These are phyloP conservation scores for Hapalemur alaotrensis DNA, from an alignment of 2,797 vertebrate genomes.

Conservation along the genomic window DNA sequence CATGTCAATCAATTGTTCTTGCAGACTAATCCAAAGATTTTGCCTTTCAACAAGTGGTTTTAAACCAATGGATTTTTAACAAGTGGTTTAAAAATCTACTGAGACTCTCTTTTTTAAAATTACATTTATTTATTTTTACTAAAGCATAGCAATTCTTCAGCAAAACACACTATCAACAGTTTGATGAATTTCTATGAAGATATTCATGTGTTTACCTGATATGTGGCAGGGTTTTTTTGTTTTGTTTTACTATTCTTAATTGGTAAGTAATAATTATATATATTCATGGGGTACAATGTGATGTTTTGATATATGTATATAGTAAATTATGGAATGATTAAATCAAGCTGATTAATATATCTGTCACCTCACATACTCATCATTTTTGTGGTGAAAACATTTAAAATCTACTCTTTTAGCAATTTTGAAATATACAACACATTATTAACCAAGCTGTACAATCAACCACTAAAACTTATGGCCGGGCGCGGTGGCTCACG, in stretches of 20 bases:
- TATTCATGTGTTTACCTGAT: neutral
- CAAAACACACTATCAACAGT: neutral
- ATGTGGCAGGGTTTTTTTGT: neutral
- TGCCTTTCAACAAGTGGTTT: neutral
- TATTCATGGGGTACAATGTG: neutral
- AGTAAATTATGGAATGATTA: neutral
- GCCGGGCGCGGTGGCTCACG: no score
- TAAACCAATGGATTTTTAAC: neutral
- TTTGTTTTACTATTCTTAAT: neutral
- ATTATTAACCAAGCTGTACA: neutral
- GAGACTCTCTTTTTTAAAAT: neutral
- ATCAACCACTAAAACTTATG: neutral
- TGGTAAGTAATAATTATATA: neutral
- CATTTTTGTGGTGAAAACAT: neutral
- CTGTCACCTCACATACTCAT: neutral
- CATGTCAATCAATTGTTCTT: neutral
- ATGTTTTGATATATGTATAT: neutral
- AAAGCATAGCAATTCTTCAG: neutral
- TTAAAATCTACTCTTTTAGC: neutral
- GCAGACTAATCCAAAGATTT: neutral
- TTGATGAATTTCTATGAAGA: neutral
- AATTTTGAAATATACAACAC: neutral
- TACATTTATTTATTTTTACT: neutral
- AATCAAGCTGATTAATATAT: neutral
- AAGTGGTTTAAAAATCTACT: conserved; percentile 9